Evolutionary conservation across 2,113 vertebrate genomes (phyloP), one percentile per base, ranked within the genome.

Genomic region (Pseudorasbora parva): DNA sequence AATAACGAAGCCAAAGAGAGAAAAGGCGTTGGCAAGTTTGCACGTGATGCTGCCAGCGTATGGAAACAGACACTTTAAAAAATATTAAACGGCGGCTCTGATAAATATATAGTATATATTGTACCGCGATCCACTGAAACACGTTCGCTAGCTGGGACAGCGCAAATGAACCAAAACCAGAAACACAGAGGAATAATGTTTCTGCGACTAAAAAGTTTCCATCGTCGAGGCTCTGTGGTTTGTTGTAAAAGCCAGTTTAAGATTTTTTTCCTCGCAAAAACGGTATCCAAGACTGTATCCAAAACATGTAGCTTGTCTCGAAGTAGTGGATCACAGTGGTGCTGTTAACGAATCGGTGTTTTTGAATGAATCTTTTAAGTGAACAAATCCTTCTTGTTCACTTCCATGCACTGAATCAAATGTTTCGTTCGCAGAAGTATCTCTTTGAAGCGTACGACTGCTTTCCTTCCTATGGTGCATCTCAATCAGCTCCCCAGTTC

Each of bases 11-110:
- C 66, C 62, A 56, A 64, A n/a, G 64, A 56, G 75, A 41, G 78
- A 80, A 49, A 90, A 93, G 92, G 93, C 93, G 93, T 93, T 92
- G 93, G 90, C 92, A 88, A 86, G 49, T 75, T 30, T 75, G 85
- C 86, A 83, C 87, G 84, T 68, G 79, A 82, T 57, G 80, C 74
- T 64, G 10, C 47, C 17, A 74, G 82, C 49, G 4, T 27, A 33
- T 43, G 30, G 23, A 77, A 62, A 66, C 51, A 69, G 69, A 25
- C 37, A 45, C 49, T 77, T 37, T 59, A 59, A 47, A 15, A 33
- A 41, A 74, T 41, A 17, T 56, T 54, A 27, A 51, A 57, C 30
- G 11, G 14, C n/a, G 54, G 33, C 2, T 78, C 33, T 59, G 19
- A 45, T 30, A n/a, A n/a, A n/a, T n/a, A n/a, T n/a, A n/a, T n/a